Base-by-base conservation (phyloP, 2,113 vertebrate genomes). In the Rhinichthys klamathensis region DNA sequence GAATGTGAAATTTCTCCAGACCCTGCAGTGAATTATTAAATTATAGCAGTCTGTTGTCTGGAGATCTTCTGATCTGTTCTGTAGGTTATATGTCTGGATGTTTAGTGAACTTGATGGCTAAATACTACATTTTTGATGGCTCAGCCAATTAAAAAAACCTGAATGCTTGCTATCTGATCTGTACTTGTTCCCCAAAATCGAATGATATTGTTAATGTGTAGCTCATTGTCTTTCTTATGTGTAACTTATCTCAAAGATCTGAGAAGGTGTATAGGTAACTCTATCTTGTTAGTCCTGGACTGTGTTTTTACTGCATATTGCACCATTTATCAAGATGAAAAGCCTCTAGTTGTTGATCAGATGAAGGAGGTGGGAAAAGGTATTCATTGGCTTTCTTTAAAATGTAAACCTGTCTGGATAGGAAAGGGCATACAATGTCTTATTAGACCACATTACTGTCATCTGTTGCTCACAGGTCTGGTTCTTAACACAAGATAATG, bases 11-110 rank as follows among this genome's bases (percentile, higher is more conserved):
- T 73, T 73, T 77, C 25, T 85, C 60, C 69, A 18, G 80, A 85
- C 70, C 38, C 63, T 69, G 25, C 61, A 38, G 49, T 72, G 13
- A 44, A 77, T 75, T 77, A 87, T 85, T 85, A 61, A 85, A 85
- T 82, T 72, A 77, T 60, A 58, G 25, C 38, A 15, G 35, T 77
- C 76, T 80, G 74, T 76, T 82, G 83, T 41, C 44, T 58, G 23
- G 73, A 60, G 80, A 67, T 84, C 12, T 2, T 46, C 25, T 60
- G 70, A 60, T 67, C 7, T 69, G 72, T n/a, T 65, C 44, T 23
- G 38, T 80, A 18, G 13, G 56, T 58, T 80, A 49, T 8, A 44
- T 12, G 35, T 25, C 54, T 74, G n/a, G 21, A 69, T 25, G 65
- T 51, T 51, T 73, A 51, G 4, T 16, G 27, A 23, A 63, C n/a